Percentiles rank a stretch among this genome's conserved stretches.
phyloP scores from a whole-genome alignment of 1,140 invertebrate species.

The Cydia pomonella region DNA sequence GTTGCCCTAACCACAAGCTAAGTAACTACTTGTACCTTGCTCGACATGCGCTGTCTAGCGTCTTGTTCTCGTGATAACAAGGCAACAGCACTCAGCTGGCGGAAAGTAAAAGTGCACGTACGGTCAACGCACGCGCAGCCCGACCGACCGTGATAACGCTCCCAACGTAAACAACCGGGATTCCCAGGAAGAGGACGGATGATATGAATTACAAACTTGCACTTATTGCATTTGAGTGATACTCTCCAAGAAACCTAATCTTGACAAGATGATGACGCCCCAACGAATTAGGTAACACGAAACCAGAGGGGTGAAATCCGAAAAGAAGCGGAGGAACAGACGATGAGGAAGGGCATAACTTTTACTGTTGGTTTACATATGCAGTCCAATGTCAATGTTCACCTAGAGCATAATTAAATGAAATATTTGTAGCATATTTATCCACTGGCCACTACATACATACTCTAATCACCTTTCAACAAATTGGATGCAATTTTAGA shows the following conservation, averaged over 20 bases:
- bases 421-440: too few relatives aligned
- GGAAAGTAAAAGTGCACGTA: slow-evolving; percentile 73
- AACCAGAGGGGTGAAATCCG: neutral
- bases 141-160: slow-evolving; percentile 11
- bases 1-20: neutral
- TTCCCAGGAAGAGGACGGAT: neutral
- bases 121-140: slow-evolving; percentile 58
- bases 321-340: neutral
- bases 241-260: neutral
- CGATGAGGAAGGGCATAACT: too few relatives aligned
- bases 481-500: too few relatives aligned
- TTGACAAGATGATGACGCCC: slow-evolving; percentile 2
- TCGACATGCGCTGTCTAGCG: slow-evolving; percentile 1
- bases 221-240: neutral
- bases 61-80: neutral
- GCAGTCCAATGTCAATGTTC: too few relatives aligned
- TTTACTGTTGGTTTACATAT: too few relatives aligned
- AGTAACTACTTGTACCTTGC: neutral
- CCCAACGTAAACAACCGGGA: neutral
- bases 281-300: neutral
- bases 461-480: too few relatives aligned
- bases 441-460: too few relatives aligned
- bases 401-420: too few relatives aligned
- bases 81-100: slow-evolving; percentile 50
- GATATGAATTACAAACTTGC: neutral